Base-by-base conservation (phyloP, 2,797 vertebrate species). In the Perodicticus potto region DNA sequence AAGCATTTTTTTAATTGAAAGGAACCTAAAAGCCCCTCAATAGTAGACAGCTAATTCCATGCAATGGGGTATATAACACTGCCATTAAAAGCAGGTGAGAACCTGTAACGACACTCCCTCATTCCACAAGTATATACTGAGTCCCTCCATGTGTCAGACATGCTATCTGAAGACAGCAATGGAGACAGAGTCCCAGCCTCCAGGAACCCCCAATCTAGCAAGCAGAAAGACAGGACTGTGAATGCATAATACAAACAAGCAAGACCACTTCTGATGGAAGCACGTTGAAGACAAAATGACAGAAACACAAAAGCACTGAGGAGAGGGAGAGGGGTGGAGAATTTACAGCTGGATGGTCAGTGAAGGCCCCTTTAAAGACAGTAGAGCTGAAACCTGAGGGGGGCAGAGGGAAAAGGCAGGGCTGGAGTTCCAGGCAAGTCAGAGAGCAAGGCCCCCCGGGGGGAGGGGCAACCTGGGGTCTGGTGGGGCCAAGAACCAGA, bases 401-500 rank as follows among this genome's bases (percentile, higher is more conserved):
- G 19, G 37, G 49, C 13, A 7, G 27, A 40, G 63, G 27, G 43
- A 53, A 17, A 57, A 3, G 5, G 25, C 10, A 12, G 43, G n/a
- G 27, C 25, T 3, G 53, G 29, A 22, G 32, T 59, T 17, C 22
- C 65, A 13, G 10, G 17, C 67, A 59, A n/a, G 22, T n/a, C 34
- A 2, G n/a, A 49, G 0, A 32, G 53, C 53, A 85, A 57, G 34
- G 13, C 45, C 61, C 19, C 10, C 4, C 32, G 61, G 27, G 6
- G 27, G 32, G 80, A 3, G 3, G 37, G 25, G 37, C 25, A 4
- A 5, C 17, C 4, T 43, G 37, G 49, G 29, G 20, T n/a, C 22
- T 13, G 0, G 27, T 1, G 16, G 4, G 27, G 37, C 65, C 90
- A 43, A 63, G 49, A 11, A 34, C 17, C 57, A 0, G 0, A 27